phyloP scores from a whole-genome alignment of 2,797 vertebrate genomes.

The Tinamus major region DNA sequence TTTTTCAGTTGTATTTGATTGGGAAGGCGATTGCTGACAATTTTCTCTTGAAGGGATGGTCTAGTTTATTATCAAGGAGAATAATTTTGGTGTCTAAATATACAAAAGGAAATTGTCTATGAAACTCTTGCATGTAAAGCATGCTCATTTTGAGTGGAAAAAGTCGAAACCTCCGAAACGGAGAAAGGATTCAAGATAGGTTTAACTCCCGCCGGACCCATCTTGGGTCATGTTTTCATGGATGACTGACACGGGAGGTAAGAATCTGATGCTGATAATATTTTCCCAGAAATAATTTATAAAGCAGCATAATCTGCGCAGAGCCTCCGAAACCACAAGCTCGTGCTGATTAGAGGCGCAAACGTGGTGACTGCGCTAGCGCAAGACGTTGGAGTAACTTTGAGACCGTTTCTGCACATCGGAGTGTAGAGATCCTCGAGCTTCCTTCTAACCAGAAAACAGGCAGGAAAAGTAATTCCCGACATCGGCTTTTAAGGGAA shows the following conservation, averaged over 20 bases:
- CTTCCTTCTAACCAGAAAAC: not conserved
- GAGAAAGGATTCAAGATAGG: not conserved
- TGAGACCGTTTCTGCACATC: not conserved
- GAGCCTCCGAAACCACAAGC: not conserved
- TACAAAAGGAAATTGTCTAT: not conserved
- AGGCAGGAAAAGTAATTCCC: not conserved
- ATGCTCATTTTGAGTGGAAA: accelerated
- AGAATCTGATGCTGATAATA: not conserved
- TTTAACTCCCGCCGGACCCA: not conserved
- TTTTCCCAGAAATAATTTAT: not conserved
- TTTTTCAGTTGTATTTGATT: not conserved
- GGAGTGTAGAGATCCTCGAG: not conserved
- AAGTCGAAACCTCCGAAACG: not conserved
- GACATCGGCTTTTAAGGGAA: not conserved
- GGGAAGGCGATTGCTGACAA: not conserved
- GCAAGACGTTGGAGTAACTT: not conserved
- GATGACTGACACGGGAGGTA: not conserved
- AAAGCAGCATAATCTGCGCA: not conserved
- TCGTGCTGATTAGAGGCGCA: not conserved
- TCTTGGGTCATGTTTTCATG: not conserved
- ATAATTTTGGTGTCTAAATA: not conserved
- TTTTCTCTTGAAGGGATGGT: not conserved
- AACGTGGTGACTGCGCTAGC: not conserved
- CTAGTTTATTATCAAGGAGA: too few species aligned
- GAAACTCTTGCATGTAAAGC: not conserved